Evolutionary conservation across 2,888 invertebrate species (phyloP), one percentile per base, ranked within the genome.

Genomic region (Dascillus cervinus): DNA sequence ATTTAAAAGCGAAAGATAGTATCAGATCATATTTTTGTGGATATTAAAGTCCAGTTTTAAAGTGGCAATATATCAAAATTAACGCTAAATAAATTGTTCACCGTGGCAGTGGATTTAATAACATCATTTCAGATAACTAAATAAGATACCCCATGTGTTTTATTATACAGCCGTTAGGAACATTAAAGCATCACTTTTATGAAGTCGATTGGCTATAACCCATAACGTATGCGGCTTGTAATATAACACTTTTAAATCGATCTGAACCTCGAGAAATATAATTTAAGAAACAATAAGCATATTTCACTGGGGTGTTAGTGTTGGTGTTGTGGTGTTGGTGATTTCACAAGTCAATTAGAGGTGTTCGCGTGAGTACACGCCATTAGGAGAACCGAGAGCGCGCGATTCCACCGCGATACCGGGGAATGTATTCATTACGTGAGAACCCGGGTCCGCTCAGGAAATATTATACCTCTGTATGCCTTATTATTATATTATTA

Each of bases 321-420:
- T 37, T 11, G 34, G 31, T 37, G 40, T 37, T 37, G 40, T 31
- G 37, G 50, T 46, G 55, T 53, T 56, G 54, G 56, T 46, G 53
- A 55, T 55, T 59, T 59, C 59, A 59, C 57, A 55, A 62, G 61
- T 62, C 63, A 62, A 62, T 63, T 63, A 61, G 58, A 52, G 46
- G 46, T 37, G 45, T 53, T 57, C 37, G 62, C 63, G 61, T 63
- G 63, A 52, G 55, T 45, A 50, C 38, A 46, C 47, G 53, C 58
- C 60, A 63, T 63, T 61, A 63, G 52, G 42, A 41, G 31, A 35
- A 35, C 40, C 42, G 26, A n/a, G n/a, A n/a, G 37, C 39, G 37
- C 39, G 43, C 43, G 44, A 45, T 43, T 29, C 31, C 30, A 22
- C 43, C 28, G 29, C 17, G 44, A 44, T 41, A 44, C 36, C 31